A percentile compares a stretch with the other conserved stretches of the same genome.
phyloP scores from a whole-genome alignment of 2,797 vertebrate species.

The Aselliscus stoliczkanus region DNA sequence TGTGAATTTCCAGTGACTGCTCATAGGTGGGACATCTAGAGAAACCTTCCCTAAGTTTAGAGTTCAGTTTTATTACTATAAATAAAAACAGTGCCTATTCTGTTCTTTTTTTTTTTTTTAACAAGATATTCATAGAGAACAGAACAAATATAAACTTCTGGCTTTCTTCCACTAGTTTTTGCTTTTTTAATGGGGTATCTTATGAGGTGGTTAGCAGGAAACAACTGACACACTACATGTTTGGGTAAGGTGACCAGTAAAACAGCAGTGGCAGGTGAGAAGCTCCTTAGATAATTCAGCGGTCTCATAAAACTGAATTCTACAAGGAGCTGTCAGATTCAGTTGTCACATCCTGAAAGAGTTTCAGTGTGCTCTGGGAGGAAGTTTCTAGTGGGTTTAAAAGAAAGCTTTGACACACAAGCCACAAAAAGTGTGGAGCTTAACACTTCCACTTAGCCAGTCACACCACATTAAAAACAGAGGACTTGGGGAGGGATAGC shows the following conservation, averaged over 20 bases:
- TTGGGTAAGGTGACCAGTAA: background rate
- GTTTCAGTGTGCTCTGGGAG: background rate
- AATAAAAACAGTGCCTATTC: slow-evolving; percentile 20
- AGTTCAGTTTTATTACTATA: slow-evolving; percentile 40
- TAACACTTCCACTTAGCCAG: slow-evolving; percentile 27
- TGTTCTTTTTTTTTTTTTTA: background rate
- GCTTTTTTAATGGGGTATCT: slow-evolving; percentile 31
- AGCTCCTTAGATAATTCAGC: slow-evolving; percentile 6
- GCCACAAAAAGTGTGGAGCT: slow-evolving; percentile 6
- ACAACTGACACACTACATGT: background rate
- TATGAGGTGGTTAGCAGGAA: slow-evolving; percentile 44
- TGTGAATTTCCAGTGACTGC: background rate
- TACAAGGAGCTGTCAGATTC: slow-evolving; percentile 27
- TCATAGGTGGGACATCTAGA: background rate
- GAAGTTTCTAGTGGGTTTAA: slow-evolving; percentile 44
- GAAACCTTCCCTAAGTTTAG: background rate
- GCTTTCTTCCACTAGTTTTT: slow-evolving; percentile 10
- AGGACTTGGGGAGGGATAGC: background rate
- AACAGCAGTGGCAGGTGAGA: slow-evolving; percentile 2
- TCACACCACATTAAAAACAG: slow-evolving; percentile 44
- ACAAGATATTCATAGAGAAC: background rate
- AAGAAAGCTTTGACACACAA: slow-evolving; percentile 20
- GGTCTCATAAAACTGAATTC: slow-evolving; percentile 49
- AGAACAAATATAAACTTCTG: slow-evolving; percentile 36
- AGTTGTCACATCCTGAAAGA: slow-evolving; percentile 42